Base-by-base conservation (phyloP, 1,140 invertebrate genomes). In the Musca vetustissima region DNA sequence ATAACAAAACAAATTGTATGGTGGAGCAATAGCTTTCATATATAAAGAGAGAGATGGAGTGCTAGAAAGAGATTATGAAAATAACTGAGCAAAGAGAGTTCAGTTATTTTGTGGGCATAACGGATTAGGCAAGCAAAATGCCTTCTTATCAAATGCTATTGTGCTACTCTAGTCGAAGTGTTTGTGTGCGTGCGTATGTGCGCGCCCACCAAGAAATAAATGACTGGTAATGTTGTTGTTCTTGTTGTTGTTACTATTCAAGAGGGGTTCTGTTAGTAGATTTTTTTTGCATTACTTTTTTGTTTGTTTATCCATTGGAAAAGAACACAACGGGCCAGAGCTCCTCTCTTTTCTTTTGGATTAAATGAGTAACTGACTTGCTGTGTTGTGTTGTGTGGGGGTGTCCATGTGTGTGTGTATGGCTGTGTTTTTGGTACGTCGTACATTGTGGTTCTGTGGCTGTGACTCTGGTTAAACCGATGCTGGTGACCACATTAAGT, bases 401-500 rank as follows among this genome's bases (percentile, higher is more conserved):
- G 19, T 21, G 32, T 55, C 3, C 6, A 15, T 49, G n/a, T 53
- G 21, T 59, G 13, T 59, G 55, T 36, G 22, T 7, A 2, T 59
- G 17, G 15, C 15, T n/a, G 36, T 57, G 14, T 14, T 15, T 50
- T 11, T 55, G 22, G 24, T 61, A 59, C 49, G 22, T 67, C n/a
- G 22, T n/a, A 61, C 22, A n/a, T 48, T 52, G 25, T 21, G 32
- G 22, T 68, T 36, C n/a, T 48, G 36, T 59, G 9, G 21, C 14
- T 64, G 36, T 15, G 36, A 66, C 28, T 24, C 70, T 70, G 75
- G 74, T 76, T 74, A 73, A 76, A 64, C 74, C 72, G 70, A 70
- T 71, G 72, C 73, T 76, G 74, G 74, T 73, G 73, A 71, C 70
- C 75, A 77, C 70, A 71, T 73, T 72, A 76, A 74, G 75, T 76